These are phyloP conservation scores for Aplodontia rufa DNA, from an alignment of 2,113 vertebrate genomes.

Conservation along the genomic window DNA sequence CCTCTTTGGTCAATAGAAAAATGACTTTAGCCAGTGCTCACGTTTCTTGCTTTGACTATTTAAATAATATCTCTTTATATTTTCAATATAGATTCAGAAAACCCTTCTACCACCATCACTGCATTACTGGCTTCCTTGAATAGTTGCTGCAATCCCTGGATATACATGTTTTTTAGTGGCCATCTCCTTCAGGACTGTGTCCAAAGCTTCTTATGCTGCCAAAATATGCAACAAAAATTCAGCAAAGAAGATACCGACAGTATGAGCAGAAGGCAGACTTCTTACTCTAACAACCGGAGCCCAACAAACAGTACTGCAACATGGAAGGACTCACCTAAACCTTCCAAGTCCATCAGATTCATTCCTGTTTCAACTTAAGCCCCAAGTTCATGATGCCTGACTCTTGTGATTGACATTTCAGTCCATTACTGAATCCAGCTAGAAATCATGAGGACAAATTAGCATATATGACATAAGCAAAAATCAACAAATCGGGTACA, in stretches of 20 bases:
- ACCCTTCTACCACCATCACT: slow-evolving; percentile 91
- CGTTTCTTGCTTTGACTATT: neutral
- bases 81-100: slow-evolving; percentile 90
- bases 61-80: neutral
- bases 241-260: slow-evolving; percentile 95
- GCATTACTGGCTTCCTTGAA: slow-evolving; percentile 95
- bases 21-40: neutral
- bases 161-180: slow-evolving; percentile 99
- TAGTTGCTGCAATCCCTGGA: slow-evolving; percentile 99
- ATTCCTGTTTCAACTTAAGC: slow-evolving; percentile 86
- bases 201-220: slow-evolving; percentile 90
- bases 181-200: slow-evolving; percentile 95
- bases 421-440: slow-evolving; percentile 28
- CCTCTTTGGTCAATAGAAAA: neutral
- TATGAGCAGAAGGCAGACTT: slow-evolving; percentile 89
- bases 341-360: slow-evolving; percentile 81
- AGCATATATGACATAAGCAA: neutral
- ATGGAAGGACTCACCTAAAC: slow-evolving; percentile 89
- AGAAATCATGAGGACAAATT: neutral
- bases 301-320: slow-evolving; percentile 87
- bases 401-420: neutral
- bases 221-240: slow-evolving; percentile 81
- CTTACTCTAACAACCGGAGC: slow-evolving; percentile 91
- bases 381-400: neutral
- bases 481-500: neutral